Evolutionary conservation across 92 coral and sea anemone species (phyloP), one percentile per base, ranked within the genome.

Genomic region (Porites rus): DNA sequence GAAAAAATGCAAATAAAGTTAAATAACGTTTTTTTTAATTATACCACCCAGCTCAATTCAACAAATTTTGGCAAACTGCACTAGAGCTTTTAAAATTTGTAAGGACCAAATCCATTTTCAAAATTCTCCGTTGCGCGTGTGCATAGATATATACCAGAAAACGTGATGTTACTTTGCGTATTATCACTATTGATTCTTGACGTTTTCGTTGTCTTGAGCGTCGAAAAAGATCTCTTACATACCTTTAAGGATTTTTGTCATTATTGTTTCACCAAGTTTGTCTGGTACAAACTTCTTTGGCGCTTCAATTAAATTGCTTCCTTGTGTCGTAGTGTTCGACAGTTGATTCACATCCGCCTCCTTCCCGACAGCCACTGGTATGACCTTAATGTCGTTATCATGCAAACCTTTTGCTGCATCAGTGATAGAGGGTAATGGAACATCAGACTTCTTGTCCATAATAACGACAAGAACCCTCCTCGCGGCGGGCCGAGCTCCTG

Each of bases 341-440:
- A 93, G 79, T 69, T 96, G 93, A 0, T 69, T 67, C 3, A 59
- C 71, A 63, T 91, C 96, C 13, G 92, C 95, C 74, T 95, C 95
- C 59, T 60, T 71, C 22, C 95, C 98, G 38, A 96, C 79, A 67
- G 96, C 93, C 21, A 96, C 95, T 60, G 96, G 90, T 22, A 96
- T 93, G n/a, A 94, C 95, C 53, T 89, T 89, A 6, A 96, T 63
- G 43, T 80, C 92, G 38, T 58, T 54, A 19, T 72, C 83, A 62
- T 79, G 83, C 31, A 96, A 76, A 22, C 74, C 82, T 52, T 88
- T 92, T 1, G 90, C 90, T 1, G 95, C 93, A 1, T 54, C 76
- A 18, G 38, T 68, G 17, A 94, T 83, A 28, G 69, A 71, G 43
- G 75, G 76, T 16, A 60, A 86, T 6, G 84, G 71, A 77, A 96